Conservation (phyloP, 1,140 invertebrate species). For the Proctacanthus coquilletti region DNA sequence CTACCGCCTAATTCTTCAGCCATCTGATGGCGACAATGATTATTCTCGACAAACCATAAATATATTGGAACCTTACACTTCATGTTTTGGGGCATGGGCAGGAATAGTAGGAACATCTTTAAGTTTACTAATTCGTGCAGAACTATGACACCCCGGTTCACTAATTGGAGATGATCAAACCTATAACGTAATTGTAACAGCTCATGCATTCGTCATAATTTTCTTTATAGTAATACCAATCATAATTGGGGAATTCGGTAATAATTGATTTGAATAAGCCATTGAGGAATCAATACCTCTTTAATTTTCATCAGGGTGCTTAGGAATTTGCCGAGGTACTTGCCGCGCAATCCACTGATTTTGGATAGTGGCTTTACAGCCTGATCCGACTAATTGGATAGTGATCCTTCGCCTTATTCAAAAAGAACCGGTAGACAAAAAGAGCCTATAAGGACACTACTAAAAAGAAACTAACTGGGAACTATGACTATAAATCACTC, state of each 20-base stretch:
- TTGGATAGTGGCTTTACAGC: too few relatives aligned
- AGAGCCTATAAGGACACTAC: too few relatives aligned
- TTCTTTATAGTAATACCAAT: conserved; percentile 66
- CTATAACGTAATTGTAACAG: conserved; percentile 55
- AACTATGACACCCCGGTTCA: conserved; percentile 41
- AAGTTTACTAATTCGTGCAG: conserved; percentile 48
- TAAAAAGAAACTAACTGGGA: too few relatives aligned
- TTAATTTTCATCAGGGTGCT: too few relatives aligned
- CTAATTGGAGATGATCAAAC: conserved; percentile 50
- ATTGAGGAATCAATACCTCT: too few relatives aligned
- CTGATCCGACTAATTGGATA: too few relatives aligned
- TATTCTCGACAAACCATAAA: conserved; percentile 59
- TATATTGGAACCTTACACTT: conserved; percentile 62
- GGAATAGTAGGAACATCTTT: conserved; percentile 45
- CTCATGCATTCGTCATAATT: conserved; percentile 62
- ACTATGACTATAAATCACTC: too few relatives aligned
- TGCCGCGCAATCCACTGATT: too few relatives aligned
- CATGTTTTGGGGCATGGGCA: conserved; percentile 48
- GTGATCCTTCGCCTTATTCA: too few relatives aligned
- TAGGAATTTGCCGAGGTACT: too few relatives aligned
- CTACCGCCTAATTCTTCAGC: conserved; percentile 35
- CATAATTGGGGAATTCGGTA: conserved; percentile 64
- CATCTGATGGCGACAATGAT: conserved; percentile 38
- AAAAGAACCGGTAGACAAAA: too few relatives aligned
- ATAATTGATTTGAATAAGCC: too few relatives aligned